Base-by-base conservation (phyloP, 2,888 invertebrate species). In the Drosophila anomalata region DNA sequence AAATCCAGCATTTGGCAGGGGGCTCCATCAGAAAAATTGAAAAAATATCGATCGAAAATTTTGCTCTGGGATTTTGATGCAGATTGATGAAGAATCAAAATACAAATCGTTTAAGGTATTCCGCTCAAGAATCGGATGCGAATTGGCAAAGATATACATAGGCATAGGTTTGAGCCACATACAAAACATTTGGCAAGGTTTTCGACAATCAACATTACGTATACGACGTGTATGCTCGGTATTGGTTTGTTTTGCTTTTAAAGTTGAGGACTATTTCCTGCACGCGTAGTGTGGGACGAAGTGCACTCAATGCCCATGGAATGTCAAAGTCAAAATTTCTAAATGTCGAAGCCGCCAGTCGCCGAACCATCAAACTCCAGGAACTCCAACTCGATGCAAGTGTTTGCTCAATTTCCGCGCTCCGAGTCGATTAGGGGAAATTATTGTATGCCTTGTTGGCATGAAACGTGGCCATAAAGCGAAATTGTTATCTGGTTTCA, bases 331-430 rank as follows among this genome's bases (percentile, higher is more conserved):
- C 39, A 31, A 61, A 46, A 42, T 14, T 17, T 31, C 20, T 20
- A 36, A n/a, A n/a, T n/a, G 36, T 36, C 36, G n/a, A n/a, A 7
- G 6, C 36, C 36, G 36, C 42, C 26, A 11, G 36, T n/a, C 36
- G 36, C 9, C 26, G n/a, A 48, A 33, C 26, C 22, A 20, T 20
- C 22, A 20, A 44, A 22, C 20, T 17, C 17, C 33, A 8, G 12
- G 3, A 26, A 44, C 55, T 29, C 55, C 42, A 17, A 46, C 60
- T 62, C 36, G 26, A 57, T 36, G 31, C 47, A 59, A 82, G 88
- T 84, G 87, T 86, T 84, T 86, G 88, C 78, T 86, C 83, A 86
- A 86, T 86, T 88, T 82, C 67, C 61, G 68, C 75, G 80, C 78
- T 77, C 54, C 50, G 56, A 59, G 73, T 77, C 77, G 87, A 86